phyloP scores from a whole-genome alignment of 92 coral and sea anemone genomes.

The Porites cylindrica region DNA sequence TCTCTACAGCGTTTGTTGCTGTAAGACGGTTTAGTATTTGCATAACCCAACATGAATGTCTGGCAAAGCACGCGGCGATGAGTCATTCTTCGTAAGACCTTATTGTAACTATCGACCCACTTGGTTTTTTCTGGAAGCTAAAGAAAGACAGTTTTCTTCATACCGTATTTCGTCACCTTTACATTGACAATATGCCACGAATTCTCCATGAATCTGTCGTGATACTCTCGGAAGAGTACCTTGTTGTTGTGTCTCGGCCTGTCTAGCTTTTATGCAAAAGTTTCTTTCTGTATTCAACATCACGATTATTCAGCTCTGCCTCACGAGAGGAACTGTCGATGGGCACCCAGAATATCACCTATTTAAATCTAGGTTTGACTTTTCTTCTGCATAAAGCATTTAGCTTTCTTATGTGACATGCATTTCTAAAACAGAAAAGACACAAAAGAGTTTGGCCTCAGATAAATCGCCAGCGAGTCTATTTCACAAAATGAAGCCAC shows the following conservation, averaged over 20 bases:
- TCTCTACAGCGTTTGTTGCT: not conserved
- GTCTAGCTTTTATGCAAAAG: conserved; percentile 80
- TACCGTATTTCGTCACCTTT: not conserved
- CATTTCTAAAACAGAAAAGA: too few species aligned
- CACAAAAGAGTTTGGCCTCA: not conserved
- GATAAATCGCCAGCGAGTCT: not conserved
- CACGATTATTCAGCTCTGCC: not conserved
- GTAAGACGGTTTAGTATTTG: conserved; percentile 15
- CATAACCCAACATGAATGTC: conserved; percentile 28
- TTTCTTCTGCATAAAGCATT: not conserved
- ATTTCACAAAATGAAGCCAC: too few species aligned
- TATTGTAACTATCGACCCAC: not conserved
- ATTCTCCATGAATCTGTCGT: not conserved
- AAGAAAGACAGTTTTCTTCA: not conserved
- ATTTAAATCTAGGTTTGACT: not conserved
- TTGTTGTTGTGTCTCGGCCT: conserved; percentile 57
- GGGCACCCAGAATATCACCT: not conserved
- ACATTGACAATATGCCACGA: not conserved
- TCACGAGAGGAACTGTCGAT: not conserved
- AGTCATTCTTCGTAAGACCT: not conserved
- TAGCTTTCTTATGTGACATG: not conserved
- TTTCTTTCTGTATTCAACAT: conserved; percentile 13
- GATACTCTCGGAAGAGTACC: conserved; percentile 2
- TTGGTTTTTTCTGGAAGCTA: not conserved
- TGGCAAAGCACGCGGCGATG: conserved; percentile 23